Evolutionary conservation across 1,140 invertebrate species (phyloP).

Genomic region (Zophobas morio): DNA sequence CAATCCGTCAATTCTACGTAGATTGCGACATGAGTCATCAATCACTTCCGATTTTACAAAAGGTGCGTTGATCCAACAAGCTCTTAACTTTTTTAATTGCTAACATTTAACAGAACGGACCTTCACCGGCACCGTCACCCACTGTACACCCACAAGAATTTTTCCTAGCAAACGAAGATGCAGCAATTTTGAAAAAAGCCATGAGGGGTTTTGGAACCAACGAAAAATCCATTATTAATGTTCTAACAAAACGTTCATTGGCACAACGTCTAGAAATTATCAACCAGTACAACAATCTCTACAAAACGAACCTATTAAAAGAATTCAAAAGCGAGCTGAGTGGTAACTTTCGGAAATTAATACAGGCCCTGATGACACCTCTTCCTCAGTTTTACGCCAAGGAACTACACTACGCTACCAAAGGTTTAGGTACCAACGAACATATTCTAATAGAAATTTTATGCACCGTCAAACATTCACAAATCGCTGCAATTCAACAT

Average conservation of each 20-base stretch:
- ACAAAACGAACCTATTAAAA: conserved; percentile 91
- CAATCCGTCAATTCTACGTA: too few species aligned
- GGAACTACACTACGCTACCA: conserved; percentile 88
- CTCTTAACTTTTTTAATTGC: too few species aligned
- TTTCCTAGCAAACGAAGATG: conserved; percentile 75
- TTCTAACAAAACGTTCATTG: conserved; percentile 79
- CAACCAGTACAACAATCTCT: conserved; percentile 84
- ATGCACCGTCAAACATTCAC: conserved; percentile 89
- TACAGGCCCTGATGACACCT: conserved; percentile 91
- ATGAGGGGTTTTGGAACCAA: conserved; percentile 90
- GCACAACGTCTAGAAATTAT: conserved; percentile 83
- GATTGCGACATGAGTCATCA: too few species aligned
- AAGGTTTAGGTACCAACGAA: conserved; percentile 88
- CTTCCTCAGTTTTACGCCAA: conserved; percentile 70
- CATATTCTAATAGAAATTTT: conserved; percentile 91
- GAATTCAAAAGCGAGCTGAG: conserved; percentile 92
- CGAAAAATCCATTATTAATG: conserved; percentile 85
- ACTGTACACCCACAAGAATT: too few species aligned
- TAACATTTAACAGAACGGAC: too few species aligned
- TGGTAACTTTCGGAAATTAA: conserved; percentile 91
- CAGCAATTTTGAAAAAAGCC: conserved; percentile 81
- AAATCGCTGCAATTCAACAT: conserved; percentile 86
- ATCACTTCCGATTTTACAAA: too few species aligned
- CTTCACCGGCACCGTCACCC: too few species aligned
- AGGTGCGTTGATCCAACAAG: too few species aligned